Base-by-base conservation (phyloP, 1,140 invertebrate species). In the Tyrophagus putrescentiae region DNA sequence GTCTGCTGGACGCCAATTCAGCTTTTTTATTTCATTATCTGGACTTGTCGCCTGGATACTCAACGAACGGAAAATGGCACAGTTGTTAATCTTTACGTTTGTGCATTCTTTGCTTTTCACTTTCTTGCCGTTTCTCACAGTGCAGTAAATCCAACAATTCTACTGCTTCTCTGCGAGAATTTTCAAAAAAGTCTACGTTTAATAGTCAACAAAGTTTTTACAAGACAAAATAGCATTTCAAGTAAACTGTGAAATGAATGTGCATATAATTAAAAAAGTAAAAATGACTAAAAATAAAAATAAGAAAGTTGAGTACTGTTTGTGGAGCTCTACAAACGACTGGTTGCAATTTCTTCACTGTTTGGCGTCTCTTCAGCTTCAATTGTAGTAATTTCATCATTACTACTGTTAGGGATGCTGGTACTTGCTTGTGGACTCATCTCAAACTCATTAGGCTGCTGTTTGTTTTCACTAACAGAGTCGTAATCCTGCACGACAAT, bases 351-450 rank as follows among this genome's bases (percentile, higher is more conserved):
- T 21, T 13, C 21, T 21, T 39, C 36, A 39, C 36, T 39, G 13
- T 39, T 13, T 39, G 36, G 21, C 13, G 36, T 21, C 13, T n/a
- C 41, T 42, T 42, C 25, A 42, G 41, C 4, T 42, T 42, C 11
- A 39, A 39, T 42, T 42, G 48, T 39, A 39, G 36, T 13, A 13
- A 21, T 13, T 21, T 39, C 36, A 39, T 13, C 31, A 29, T 48
- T 48, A 29, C 45, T 21, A 21, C 31, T 48, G 45, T 48, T 48
- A 21, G 21, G 13, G 23, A 7, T 7, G 45, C 45, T 29, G 9
- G 45, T 13, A 39, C 36, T 48, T 7, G 45, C 23, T 29, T 48
- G 45, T 48, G 13, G 36, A 39, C 21, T 48, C 45, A 48, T 48
- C 31, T 48, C 45, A 21, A 48, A 48, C 18, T 48, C 45, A 18